A percentile compares a stretch with the other conserved stretches of the same genome.
These are phyloP conservation scores for Equus przewalskii DNA, from an alignment of 2,113 vertebrate genomes.

Conservation along the genomic window DNA sequence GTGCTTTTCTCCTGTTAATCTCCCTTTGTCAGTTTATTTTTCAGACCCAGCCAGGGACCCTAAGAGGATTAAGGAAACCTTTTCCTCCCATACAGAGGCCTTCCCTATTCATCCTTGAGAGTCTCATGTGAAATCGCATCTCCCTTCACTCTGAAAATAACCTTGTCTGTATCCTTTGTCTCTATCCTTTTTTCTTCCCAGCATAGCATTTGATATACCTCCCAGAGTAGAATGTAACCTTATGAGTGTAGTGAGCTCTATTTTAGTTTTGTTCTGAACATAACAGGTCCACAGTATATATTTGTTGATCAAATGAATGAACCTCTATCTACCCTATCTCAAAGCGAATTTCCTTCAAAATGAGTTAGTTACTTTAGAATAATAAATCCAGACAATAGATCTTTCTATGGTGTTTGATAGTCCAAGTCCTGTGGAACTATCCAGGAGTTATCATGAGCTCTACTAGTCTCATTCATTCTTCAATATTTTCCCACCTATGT, in stretches of 20 bases:
- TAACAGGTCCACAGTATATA: neutral
- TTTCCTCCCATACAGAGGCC: neutral
- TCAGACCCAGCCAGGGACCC: neutral
- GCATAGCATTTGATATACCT: neutral
- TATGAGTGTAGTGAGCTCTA: neutral
- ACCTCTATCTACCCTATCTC: neutral
- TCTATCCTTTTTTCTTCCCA: neutral
- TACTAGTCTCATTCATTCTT: neutral
- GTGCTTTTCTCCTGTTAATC: neutral
- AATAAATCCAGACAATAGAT: neutral
- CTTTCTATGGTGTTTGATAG: neutral
- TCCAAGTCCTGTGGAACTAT: neutral
- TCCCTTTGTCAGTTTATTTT: neutral
- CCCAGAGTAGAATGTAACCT: neutral
- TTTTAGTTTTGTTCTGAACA: conserved; percentile 3
- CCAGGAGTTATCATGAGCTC: neutral
- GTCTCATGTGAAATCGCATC: neutral
- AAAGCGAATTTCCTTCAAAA: neutral
- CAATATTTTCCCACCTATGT: neutral
- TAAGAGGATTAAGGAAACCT: neutral
- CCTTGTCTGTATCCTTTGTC: neutral
- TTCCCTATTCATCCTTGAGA: neutral
- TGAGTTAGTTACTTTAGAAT: neutral
- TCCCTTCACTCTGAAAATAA: neutral
- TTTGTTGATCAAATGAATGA: neutral